Percentiles rank a stretch among this genome's conserved stretches.
Evolutionary conservation across 2,797 vertebrate genomes (phyloP).

Genomic region (Chrysocyon brachyurus): DNA sequence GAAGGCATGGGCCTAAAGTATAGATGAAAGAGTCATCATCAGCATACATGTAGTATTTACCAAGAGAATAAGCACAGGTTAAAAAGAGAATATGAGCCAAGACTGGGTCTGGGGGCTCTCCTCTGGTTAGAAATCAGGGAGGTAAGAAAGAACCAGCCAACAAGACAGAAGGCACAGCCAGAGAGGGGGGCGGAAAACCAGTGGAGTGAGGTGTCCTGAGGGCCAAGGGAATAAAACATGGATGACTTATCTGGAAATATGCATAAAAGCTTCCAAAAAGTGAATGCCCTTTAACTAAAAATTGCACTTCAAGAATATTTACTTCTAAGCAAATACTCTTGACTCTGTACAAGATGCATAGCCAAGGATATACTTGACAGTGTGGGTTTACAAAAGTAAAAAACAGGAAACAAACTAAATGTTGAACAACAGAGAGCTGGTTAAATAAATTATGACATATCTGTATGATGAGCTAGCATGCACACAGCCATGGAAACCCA

Average conservation of each 20-base stretch:
- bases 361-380: background rate
- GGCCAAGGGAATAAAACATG: background rate
- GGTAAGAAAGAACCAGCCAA: background rate
- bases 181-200: background rate
- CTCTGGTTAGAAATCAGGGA: background rate
- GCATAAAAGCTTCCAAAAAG: slow-evolving; percentile 22
- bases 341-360: background rate
- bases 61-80: background rate
- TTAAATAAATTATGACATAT: background rate
- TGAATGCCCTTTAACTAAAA: slow-evolving; percentile 15
- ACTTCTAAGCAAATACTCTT: background rate
- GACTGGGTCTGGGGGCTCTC: background rate
- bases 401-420: background rate
- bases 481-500: background rate
- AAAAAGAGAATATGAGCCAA: background rate
- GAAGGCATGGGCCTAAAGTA: background rate
- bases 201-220: background rate
- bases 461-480: background rate
- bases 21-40: background rate
- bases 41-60: background rate
- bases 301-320: background rate
- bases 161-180: background rate
- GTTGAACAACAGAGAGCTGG: background rate
- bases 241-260: background rate
- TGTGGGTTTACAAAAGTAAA: background rate